Evolutionary conservation across 2,888 invertebrate species (phyloP).

Genomic region (Drosophila siamana): DNA sequence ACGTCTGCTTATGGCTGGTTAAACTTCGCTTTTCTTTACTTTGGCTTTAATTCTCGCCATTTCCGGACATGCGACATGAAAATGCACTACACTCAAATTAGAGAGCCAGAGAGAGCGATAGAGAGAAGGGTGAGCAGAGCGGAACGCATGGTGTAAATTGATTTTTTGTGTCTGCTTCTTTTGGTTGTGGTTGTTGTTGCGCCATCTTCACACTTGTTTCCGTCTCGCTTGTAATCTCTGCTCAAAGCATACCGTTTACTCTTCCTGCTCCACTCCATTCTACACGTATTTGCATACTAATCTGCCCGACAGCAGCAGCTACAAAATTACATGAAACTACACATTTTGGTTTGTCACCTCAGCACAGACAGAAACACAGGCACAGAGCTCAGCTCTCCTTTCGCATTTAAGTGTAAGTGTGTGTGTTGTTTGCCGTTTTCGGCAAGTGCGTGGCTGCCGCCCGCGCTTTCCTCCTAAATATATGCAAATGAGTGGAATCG

Average conservation of each 20-base stretch:
- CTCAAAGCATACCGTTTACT: constrained; percentile 44
- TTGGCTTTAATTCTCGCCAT: constrained; percentile 57
- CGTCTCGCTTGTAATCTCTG: constrained; percentile 45
- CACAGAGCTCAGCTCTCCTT: constrained; percentile 57
- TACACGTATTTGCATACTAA: constrained; percentile 73
- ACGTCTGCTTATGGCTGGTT: constrained; percentile 19
- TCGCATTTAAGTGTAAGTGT: neutral
- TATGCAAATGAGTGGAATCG: constrained; percentile 67
- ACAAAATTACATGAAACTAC: constrained; percentile 75
- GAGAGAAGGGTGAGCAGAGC: constrained; percentile 3
- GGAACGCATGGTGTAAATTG: constrained; percentile 60
- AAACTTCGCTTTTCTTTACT: constrained; percentile 47
- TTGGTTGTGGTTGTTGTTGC: constrained; percentile 11
- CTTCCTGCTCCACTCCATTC: constrained; percentile 8
- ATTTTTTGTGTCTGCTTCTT: constrained; percentile 58
- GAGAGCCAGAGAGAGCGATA: constrained; percentile 19
- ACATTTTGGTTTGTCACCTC: constrained; percentile 81
- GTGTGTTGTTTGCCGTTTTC: constrained; percentile 47
- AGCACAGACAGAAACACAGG: constrained; percentile 32
- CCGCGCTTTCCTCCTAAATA: constrained; percentile 24
- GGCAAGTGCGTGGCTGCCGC: constrained; percentile 36
- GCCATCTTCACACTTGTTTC: constrained; percentile 21
- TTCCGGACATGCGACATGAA: constrained; percentile 63
- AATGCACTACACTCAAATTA: constrained; percentile 76
- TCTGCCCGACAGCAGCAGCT: constrained; percentile 51